A percentile compares a stretch with the other conserved stretches of the same genome.
Evolutionary conservation across 2,113 vertebrate genomes (phyloP).

Genomic region (Charadrius vociferus): DNA sequence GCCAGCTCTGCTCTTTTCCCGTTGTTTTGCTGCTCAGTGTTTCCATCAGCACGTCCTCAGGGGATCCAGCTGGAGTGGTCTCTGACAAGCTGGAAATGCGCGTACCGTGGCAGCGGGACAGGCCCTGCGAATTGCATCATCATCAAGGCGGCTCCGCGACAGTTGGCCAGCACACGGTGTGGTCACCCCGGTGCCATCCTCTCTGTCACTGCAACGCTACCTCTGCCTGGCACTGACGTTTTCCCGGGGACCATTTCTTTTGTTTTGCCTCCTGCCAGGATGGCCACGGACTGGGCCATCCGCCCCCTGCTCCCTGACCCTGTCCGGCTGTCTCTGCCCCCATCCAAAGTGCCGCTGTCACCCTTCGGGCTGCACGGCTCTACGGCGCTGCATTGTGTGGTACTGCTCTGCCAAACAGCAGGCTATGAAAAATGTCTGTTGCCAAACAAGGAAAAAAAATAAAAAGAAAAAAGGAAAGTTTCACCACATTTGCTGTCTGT

Average conservation of each 20-base stretch:
- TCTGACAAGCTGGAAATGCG: neutral
- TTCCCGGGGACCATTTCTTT: neutral
- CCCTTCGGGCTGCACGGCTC: neutral
- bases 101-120: fast-evolving
- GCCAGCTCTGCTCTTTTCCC: neutral
- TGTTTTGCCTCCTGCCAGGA: neutral
- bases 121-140: too few species aligned
- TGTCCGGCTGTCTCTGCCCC: too few species aligned
- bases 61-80: neutral
- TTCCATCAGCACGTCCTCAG: neutral
- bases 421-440: neutral
- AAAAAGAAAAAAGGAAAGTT: neutral
- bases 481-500: fast-evolving
- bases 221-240: fast-evolving
- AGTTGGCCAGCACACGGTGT: fast-evolving
- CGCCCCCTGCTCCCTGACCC: fast-evolving
- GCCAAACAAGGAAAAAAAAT: fast-evolving
- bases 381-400: fast-evolving
- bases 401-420: neutral
- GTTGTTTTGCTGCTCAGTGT: neutral
- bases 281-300: neutral
- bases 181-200: neutral
- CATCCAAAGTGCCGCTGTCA: too few species aligned
- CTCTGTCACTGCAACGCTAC: neutral
- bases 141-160: fast-evolving